Evolutionary conservation across 1,140 invertebrate species (phyloP).

Genomic region (Drosophila willistoni): DNA sequence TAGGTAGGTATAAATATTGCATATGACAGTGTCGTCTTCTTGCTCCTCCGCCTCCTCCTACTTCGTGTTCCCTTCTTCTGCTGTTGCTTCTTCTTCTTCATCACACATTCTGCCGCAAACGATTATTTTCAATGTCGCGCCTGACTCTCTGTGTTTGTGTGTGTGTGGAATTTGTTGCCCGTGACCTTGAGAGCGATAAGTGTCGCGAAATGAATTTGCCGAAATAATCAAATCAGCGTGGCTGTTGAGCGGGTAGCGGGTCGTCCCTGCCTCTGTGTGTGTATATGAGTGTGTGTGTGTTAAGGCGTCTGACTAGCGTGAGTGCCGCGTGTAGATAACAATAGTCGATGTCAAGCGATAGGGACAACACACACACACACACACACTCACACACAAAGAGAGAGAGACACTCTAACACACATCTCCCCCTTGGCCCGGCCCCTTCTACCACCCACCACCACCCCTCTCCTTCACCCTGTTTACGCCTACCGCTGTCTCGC

Average conservation of each 20-base stretch:
- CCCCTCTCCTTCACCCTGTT: background rate
- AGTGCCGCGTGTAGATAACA: slow-evolving; percentile 71
- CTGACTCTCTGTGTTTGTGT: slow-evolving; percentile 43
- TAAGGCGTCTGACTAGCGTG: slow-evolving; percentile 43
- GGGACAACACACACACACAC: background rate
- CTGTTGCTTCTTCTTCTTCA: slow-evolving; percentile 22
- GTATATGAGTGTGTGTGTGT: background rate
- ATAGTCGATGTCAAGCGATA: slow-evolving; percentile 50
- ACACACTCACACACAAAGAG: too few relatives aligned
- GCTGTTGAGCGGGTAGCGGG: slow-evolving; percentile 1
- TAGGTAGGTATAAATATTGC: slow-evolving; percentile 7
- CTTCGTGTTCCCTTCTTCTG: background rate
- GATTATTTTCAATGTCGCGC: slow-evolving; percentile 78
- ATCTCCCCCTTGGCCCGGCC: background rate
- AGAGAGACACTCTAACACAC: slow-evolving; percentile 29
- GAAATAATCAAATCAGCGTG: slow-evolving; percentile 73
- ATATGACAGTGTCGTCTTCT: slow-evolving; percentile 18
- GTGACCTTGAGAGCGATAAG: slow-evolving; percentile 78
- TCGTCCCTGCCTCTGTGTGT: too few relatives aligned
- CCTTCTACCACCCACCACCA: background rate
- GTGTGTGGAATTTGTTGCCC: slow-evolving; percentile 70
- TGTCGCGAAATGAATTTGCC: slow-evolving; percentile 79
- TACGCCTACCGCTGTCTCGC: background rate
- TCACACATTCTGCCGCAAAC: slow-evolving; percentile 26
- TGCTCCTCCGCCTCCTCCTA: slow-evolving; percentile 17